Conservation (phyloP, 2,113 vertebrate genomes). For the Scomber scombrus region DNA sequence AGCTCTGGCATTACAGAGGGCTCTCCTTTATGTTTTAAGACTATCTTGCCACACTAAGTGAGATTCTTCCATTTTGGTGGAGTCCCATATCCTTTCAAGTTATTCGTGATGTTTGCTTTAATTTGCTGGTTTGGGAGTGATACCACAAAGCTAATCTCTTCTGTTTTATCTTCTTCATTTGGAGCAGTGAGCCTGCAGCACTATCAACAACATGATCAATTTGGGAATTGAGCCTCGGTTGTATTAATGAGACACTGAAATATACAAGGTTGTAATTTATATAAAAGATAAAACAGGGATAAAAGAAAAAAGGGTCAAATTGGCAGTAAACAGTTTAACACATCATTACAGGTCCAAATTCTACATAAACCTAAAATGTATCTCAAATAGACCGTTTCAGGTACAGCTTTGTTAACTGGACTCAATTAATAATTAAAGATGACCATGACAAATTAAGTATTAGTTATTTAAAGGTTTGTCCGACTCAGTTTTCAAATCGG, state of each 20-base stretch:
- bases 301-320: constrained; percentile 17
- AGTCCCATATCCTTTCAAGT: too few species aligned
- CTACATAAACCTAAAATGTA: constrained; percentile 1
- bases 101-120: too few species aligned
- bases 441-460: neutral
- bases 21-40: too few species aligned
- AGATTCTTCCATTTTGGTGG: too few species aligned
- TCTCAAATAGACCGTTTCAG: constrained; percentile 12
- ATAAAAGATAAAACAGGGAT: constrained; percentile 15
- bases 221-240: too few species aligned
- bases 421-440: constrained; percentile 19
- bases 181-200: too few species aligned
- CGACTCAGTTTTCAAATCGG: neutral
- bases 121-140: too few species aligned
- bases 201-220: too few species aligned
- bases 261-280: neutral
- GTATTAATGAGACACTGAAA: neutral
- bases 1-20: too few species aligned
- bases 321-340: constrained; percentile 29
- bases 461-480: neutral
- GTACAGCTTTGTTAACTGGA: constrained; percentile 24
- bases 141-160: too few species aligned
- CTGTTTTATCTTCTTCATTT: too few species aligned
- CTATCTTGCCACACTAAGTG: too few species aligned
- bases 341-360: neutral